Percentiles rank a stretch among this genome's conserved stretches.
phyloP scores from a whole-genome alignment of 2,888 invertebrate species.

The Morinoia aosen region DNA sequence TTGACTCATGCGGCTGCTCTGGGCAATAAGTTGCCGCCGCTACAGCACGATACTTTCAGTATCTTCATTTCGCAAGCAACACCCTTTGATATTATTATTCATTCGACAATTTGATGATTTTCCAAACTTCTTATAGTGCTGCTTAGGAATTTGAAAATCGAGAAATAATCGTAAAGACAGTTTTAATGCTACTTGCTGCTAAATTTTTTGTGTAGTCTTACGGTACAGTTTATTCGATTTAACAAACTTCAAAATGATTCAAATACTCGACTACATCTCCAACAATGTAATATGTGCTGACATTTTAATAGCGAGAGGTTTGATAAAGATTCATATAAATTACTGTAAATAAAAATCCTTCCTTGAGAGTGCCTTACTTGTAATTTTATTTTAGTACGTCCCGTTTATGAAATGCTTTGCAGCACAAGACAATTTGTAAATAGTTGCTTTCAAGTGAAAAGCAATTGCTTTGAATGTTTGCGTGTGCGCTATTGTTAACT shows the following conservation, averaged over 20 bases:
- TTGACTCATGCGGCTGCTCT: not conserved
- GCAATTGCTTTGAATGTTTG: not conserved
- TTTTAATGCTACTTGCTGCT: not conserved
- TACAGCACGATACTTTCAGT: not conserved
- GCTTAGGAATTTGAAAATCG: too few species aligned
- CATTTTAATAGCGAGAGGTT: not conserved
- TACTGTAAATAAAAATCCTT: too few species aligned
- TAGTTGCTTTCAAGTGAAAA: not conserved
- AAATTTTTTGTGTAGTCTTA: constrained; percentile 27
- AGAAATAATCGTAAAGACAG: not conserved
- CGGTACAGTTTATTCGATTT: not conserved
- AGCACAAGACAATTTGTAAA: constrained; percentile 33
- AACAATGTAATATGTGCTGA: not conserved
- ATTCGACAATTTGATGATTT: too few species aligned
- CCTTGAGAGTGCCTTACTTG: not conserved
- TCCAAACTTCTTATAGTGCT: too few species aligned
- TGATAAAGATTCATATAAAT: not conserved
- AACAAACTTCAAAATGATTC: not conserved
- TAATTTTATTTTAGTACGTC: not conserved
- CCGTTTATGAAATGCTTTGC: not conserved
- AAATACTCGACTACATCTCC: not conserved
- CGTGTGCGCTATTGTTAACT: not conserved
- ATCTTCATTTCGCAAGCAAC: not conserved
- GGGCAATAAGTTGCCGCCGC: not conserved
- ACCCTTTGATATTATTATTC: not conserved